Evolutionary conservation across 2,888 invertebrate genomes (phyloP).

Genomic region (Allolobophora icterica): DNA sequence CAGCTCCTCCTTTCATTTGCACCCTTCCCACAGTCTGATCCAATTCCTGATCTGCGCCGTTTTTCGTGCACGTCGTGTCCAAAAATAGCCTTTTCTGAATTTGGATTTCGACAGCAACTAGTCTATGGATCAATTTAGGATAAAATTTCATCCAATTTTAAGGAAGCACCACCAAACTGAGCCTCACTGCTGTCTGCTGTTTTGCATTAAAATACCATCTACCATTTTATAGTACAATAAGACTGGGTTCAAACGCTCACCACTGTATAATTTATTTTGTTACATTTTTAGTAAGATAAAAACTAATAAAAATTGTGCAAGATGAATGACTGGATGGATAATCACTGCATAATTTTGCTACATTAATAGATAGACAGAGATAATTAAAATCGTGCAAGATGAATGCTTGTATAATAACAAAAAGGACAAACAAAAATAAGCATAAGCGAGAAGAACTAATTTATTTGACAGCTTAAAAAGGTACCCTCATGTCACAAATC

Average conservation of each 20-base stretch:
- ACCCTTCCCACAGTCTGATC: not conserved
- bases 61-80: not conserved
- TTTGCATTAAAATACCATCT: not conserved
- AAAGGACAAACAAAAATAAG: not conserved
- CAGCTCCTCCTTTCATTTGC: not conserved
- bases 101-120: not conserved
- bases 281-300: too few species aligned
- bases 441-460: not conserved
- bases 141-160: conserved; percentile 14
- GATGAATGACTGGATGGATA: not conserved
- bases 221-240: not conserved
- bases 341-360: not conserved
- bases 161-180: not conserved
- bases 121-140: not conserved
- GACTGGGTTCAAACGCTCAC: not conserved
- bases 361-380: not conserved
- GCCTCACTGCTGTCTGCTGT: not conserved
- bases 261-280: not conserved
- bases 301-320: too few species aligned
- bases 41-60: not conserved
- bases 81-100: not conserved
- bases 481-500: too few species aligned
- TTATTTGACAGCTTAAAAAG: not conserved
- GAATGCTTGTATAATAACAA: not conserved
- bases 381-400: not conserved